Base-by-base conservation (phyloP, 1,140 invertebrate genomes). In the Danaus melanippus region DNA sequence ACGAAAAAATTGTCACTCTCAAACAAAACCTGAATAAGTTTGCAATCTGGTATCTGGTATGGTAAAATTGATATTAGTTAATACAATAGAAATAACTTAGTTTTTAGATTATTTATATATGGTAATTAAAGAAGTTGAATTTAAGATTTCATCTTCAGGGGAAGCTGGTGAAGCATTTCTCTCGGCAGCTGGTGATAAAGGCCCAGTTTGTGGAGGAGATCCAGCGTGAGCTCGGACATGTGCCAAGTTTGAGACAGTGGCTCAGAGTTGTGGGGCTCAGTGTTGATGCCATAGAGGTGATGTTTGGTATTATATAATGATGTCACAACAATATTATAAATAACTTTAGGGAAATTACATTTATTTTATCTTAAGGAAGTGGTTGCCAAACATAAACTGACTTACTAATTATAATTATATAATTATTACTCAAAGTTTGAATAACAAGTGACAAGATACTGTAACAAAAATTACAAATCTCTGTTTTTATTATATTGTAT, bases 91-190 rank as follows among this genome's bases (percentile, higher is more conserved):
- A 32, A 11, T 49, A 49, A 44, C 4, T 44, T 10, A 21, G 10
- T 8, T 52, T 52, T 52, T 21, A 10, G n/a, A 48, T 49, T 50
- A 10, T 50, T 50, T 51, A 15, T 32, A 32, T 32, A 32, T 32
- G 21, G 7, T 32, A 5, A 32, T 32, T 3, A 7, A 32, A 32
- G 21, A 32, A 32, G 15, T 32, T 32, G 6, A 32, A 7, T 32
- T 3, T 1, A 32, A 8, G 21, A 32, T 32, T 32, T 32, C 2
- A 4, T 32, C 7, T 32, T 32, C 88, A 97, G 95, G 95, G 94
- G 39, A 99, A 99, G 86, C 84, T 99, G 53, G 94, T 98, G 58
- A 96, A 97, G 82, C 89, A 97, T 66, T 98, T 97, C 79, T 96
- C 96, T 41, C 92, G 93, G 58, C 94, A 98, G 89, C 88, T 98